Evolutionary conservation across 2,113 vertebrate genomes (phyloP).

Genomic region (Baryphthengus martii): DNA sequence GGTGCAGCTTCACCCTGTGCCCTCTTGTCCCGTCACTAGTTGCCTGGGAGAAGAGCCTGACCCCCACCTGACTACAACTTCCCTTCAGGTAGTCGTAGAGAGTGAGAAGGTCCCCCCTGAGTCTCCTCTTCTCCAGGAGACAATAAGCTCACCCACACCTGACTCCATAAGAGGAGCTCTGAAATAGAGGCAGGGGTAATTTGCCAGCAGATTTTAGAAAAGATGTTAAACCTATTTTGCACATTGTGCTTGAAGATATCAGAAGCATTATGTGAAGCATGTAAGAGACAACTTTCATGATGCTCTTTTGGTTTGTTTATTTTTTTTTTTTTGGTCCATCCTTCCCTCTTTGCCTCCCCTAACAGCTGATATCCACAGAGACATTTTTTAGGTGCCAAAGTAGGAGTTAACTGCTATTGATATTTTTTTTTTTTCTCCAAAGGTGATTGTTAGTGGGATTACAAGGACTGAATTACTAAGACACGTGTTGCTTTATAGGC

Average conservation of each 20-base stretch:
- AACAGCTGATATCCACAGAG: neutral
- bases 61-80: no score
- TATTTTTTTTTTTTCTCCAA: neutral
- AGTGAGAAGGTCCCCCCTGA: no score
- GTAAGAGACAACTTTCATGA: neutral
- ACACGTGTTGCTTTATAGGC: neutral
- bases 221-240: neutral
- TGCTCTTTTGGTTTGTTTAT: no score
- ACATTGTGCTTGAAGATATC: neutral
- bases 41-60: no score
- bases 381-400: neutral
- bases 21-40: no score
- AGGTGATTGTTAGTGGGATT: neutral
- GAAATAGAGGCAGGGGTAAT: neutral
- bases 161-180: neutral
- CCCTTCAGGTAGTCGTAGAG: no score
- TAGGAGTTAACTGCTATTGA: neutral
- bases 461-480: neutral
- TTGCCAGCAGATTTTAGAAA: neutral
- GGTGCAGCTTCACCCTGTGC: no score
- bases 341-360: neutral
- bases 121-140: no score
- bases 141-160: conserved; percentile 11
- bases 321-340: no score
- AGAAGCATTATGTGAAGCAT: neutral